These are phyloP conservation scores for Beris chalybata DNA, from an alignment of 2,888 invertebrate species.

Conservation along the genomic window DNA sequence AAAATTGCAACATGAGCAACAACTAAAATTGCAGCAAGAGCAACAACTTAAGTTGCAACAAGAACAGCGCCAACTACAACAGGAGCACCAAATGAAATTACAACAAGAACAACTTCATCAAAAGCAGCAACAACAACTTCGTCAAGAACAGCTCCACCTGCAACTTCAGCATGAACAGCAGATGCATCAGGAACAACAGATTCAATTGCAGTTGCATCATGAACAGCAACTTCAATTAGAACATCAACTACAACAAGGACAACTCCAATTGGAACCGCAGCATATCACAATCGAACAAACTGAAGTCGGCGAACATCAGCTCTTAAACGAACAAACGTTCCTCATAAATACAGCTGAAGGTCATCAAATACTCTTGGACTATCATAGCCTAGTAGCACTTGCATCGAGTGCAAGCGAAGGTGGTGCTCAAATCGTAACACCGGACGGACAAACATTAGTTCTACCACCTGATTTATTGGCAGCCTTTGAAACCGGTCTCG, in stretches of 20 bases:
- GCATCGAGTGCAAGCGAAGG: slow-evolving; percentile 36
- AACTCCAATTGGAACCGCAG: slow-evolving; percentile 36
- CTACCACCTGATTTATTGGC: slow-evolving; percentile 37
- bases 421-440: slow-evolving; percentile 44
- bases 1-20: slow-evolving; percentile 16
- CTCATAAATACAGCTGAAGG: slow-evolving; percentile 36
- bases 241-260: slow-evolving; percentile 53
- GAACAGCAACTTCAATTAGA: slow-evolving; percentile 54
- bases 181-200: slow-evolving; percentile 50
- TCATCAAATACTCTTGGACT: slow-evolving; percentile 33
- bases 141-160: slow-evolving; percentile 60
- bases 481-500: slow-evolving; percentile 45
- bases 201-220: slow-evolving; percentile 52
- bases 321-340: slow-evolving; percentile 29
- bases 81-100: slow-evolving; percentile 14
- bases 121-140: slow-evolving; percentile 56
- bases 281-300: slow-evolving; percentile 28
- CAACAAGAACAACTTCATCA: slow-evolving; percentile 32
- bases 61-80: slow-evolving; percentile 19
- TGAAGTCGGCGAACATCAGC: slow-evolving; percentile 28
- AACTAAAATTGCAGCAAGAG: slow-evolving; percentile 22
- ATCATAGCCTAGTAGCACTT: slow-evolving; percentile 36
- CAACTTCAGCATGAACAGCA: slow-evolving; percentile 60
- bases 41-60: slow-evolving; percentile 31
- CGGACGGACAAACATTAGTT: slow-evolving; percentile 46